Conservation (phyloP, 1,140 invertebrate genomes). For the Lepidotrigona ventralis region DNA sequence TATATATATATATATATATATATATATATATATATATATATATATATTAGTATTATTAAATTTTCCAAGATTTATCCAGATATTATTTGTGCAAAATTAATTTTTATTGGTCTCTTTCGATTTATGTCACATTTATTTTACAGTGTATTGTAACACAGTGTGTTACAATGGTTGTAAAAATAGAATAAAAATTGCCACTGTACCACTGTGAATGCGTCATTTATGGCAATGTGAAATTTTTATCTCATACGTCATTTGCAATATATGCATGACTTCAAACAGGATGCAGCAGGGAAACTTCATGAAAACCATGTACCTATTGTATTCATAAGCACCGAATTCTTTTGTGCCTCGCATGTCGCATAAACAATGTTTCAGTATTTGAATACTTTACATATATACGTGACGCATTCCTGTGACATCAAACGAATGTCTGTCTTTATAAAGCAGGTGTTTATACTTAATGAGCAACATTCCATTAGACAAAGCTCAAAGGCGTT, state of each 20-base stretch:
- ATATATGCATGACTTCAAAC: not conserved
- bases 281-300: not conserved
- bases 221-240: not conserved
- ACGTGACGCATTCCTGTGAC: slow-evolving; percentile 9
- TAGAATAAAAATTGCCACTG: not conserved
- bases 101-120: not conserved
- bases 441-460: not conserved
- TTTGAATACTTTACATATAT: slow-evolving; percentile 19
- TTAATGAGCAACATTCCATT: not conserved
- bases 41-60: too few species aligned
- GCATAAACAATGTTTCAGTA: slow-evolving; percentile 1
- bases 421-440: slow-evolving; percentile 15
- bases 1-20: too few species aligned
- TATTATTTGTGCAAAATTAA: too few species aligned
- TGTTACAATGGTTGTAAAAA: not conserved
- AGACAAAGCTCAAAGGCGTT: not conserved
- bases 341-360: slow-evolving; percentile 3
- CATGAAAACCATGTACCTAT: not conserved
- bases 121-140: not conserved
- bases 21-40: too few species aligned
- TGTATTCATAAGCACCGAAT: slow-evolving; percentile 27
- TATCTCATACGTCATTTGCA: not conserved
- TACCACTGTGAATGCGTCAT: not conserved
- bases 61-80: too few species aligned
- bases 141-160: not conserved